Conservation (phyloP, 2,888 invertebrate species). For the Mythimna pallens region DNA sequence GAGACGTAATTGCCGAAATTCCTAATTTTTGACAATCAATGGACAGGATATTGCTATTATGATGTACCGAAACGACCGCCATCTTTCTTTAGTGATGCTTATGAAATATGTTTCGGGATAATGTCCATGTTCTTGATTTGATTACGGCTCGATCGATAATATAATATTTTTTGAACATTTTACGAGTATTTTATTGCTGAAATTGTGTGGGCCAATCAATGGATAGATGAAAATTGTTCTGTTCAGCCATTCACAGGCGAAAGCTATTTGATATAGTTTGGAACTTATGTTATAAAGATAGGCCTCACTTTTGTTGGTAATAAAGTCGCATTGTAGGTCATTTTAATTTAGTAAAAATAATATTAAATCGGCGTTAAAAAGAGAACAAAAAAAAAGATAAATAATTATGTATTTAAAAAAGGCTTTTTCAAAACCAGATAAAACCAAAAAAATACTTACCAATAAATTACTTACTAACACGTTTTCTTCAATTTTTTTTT, state of each 20-base stretch:
- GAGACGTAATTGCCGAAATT: constrained; percentile 90
- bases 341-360: not conserved
- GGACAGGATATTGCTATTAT: constrained; percentile 90
- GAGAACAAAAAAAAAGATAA: too few relatives aligned
- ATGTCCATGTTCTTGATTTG: constrained; percentile 65
- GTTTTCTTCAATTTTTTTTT: too few relatives aligned
- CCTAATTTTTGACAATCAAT: constrained; percentile 90
- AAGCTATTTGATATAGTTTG: constrained; percentile 10
- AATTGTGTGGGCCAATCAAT: constrained; percentile 44
- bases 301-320: not conserved
- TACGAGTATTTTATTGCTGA: constrained; percentile 55
- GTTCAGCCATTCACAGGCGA: not conserved
- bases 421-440: too few relatives aligned
- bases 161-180: constrained; percentile 41
- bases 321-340: not conserved
- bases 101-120: constrained; percentile 71
- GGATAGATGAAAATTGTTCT: constrained; percentile 8
- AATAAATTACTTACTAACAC: not conserved
- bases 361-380: not conserved
- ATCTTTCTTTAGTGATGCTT: constrained; percentile 69
- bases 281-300: not conserved
- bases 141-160: constrained; percentile 50
- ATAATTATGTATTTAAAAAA: too few relatives aligned
- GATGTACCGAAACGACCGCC: constrained; percentile 77
- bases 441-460: not conserved